Conservation (phyloP, 2,888 invertebrate genomes). For the Gortyna flavago region DNA sequence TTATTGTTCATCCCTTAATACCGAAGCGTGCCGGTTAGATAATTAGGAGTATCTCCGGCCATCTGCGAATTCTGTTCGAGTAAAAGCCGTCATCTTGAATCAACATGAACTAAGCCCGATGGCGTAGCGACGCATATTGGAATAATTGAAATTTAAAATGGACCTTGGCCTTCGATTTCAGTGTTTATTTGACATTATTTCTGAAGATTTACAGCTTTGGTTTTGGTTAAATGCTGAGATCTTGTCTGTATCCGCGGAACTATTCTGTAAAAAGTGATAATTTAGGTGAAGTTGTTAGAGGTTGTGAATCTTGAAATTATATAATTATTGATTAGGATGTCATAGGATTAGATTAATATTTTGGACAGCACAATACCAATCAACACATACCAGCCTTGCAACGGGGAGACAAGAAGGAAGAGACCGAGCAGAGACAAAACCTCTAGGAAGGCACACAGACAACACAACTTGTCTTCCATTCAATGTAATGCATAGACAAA, state of each 20-base stretch:
- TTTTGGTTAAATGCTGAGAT: neutral
- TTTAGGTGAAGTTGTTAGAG: no score
- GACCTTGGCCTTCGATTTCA: constrained; percentile 42
- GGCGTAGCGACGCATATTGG: constrained; percentile 34
- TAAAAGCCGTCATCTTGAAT: constrained; percentile 34
- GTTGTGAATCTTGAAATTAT: no score
- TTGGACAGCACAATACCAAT: no score
- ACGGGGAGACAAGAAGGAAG: no score
- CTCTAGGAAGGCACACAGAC: no score
- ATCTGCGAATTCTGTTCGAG: constrained; percentile 23
- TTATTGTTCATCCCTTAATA: constrained; percentile 54
- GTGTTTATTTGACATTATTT: constrained; percentile 25
- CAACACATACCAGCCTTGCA: no score
- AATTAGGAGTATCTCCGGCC: constrained; percentile 34
- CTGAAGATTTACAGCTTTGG: neutral
- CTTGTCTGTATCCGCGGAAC: neutral
- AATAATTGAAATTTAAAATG: constrained; percentile 29
- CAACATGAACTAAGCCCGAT: constrained; percentile 36
- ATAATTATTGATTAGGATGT: no score
- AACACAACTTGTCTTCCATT: no score
- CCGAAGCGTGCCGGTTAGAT: constrained; percentile 44
- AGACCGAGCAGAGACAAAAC: no score
- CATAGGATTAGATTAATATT: no score
- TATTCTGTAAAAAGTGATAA: no score
- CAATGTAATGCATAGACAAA: no score